Base-by-base conservation (phyloP, 2,888 invertebrate species). In the Leuctra nigra region DNA sequence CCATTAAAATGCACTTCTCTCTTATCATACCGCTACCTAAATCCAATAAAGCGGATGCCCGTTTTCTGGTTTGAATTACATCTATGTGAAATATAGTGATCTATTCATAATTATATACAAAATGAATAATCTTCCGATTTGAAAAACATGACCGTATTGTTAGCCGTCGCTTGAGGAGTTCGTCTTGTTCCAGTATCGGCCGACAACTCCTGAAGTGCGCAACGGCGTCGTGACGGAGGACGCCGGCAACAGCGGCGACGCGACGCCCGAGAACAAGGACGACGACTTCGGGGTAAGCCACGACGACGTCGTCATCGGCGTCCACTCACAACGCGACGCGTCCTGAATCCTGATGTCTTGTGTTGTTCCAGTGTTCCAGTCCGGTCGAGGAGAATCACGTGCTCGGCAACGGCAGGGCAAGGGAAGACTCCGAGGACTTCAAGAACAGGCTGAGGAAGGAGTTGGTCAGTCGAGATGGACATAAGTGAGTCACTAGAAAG, bases 391-490 rank as follows among this genome's bases (percentile, higher is more conserved):
- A 65, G 61, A 63, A 62, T 59, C 59, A 61, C 52, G 52, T 63
- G 58, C 75, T 76, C 67, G 65, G 63, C 63, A 76, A 77, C 67
- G 73, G 76, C 63, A 74, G 76, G 69, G 77, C 78, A 61, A 75
- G 81, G 64, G 81, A 83, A 70, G 84, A 86, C 69, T 84, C 86
- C 46, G 86, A 89, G 69, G 87, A 89, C 71, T 87, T 91, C 73
- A 84, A 89, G 74, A 80, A 83, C 70, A 76, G 86, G 68, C 77
- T 93, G 65, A 78, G 86, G 66, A 86, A 90, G 70, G 93, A 93
- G 70, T 78, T 93, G 57, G 86, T 91, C 63, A 87, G 85, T 69
- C 79, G 91, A 67, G 90, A 92, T 72, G 87, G 87, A 53, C 84
- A 87, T 72, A 86, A 83, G 89, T 88, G 77, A 23, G 44, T 2